Conservation (phyloP, 2,888 invertebrate genomes). For the Melipona bicolor region DNA sequence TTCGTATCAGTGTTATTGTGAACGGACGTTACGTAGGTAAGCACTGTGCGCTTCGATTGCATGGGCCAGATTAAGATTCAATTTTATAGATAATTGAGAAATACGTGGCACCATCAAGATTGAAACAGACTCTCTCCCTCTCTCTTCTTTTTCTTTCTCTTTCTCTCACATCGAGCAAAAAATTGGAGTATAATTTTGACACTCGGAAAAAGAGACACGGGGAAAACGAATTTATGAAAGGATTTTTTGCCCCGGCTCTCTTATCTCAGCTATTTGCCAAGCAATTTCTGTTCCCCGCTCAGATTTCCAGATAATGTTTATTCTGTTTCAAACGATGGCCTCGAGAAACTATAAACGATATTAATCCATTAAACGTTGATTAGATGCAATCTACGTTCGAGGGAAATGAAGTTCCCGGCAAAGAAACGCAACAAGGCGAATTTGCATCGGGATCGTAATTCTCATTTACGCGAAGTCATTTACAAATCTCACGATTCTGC, state of each 20-base stretch:
- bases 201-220: constrained; percentile 16
- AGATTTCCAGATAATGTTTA: constrained; percentile 12
- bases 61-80: constrained; percentile 22
- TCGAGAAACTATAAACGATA: not conserved
- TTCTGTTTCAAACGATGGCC: not conserved
- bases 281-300: constrained; percentile 21
- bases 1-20: constrained; percentile 2
- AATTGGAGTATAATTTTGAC: constrained; percentile 33
- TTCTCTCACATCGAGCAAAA: not conserved
- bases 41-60: constrained; percentile 1
- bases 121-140: not conserved
- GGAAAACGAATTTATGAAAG: constrained; percentile 34
- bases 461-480: not conserved
- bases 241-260: constrained; percentile 15
- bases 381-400: not conserved
- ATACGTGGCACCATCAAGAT: constrained; percentile 19
- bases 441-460: not conserved
- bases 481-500: not conserved
- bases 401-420: not conserved
- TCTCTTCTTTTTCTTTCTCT: too few species aligned
- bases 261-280: constrained; percentile 32
- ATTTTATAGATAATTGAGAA: constrained; percentile 32
- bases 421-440: not conserved
- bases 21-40: constrained; percentile 6
- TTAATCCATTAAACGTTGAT: constrained; percentile 20